phyloP scores from a whole-genome alignment of 2,888 invertebrate species.

The Halictus ligatus region DNA sequence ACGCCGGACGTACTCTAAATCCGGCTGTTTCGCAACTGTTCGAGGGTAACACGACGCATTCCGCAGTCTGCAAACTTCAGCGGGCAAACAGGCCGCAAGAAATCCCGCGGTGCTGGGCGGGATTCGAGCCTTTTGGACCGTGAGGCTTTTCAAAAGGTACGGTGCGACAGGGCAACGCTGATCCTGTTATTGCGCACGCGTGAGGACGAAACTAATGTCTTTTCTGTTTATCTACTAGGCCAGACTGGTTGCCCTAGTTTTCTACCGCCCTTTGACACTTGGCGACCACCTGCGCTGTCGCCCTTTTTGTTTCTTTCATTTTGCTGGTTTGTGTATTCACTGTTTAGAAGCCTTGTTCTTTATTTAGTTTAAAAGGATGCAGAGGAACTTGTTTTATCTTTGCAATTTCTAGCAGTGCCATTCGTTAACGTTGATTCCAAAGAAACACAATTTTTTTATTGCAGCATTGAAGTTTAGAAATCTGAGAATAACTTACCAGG shows the following conservation, averaged over 20 bases:
- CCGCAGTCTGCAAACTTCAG: neutral
- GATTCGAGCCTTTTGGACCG: constrained; percentile 1
- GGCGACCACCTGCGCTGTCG: neutral
- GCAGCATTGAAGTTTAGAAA: too few relatives aligned
- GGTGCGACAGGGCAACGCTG: neutral
- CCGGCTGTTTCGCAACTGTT: constrained; percentile 26
- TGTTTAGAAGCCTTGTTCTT: neutral
- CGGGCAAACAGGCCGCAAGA: neutral
- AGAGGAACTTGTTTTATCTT: neutral
- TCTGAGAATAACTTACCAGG: too few relatives aligned
- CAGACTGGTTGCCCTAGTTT: neutral
- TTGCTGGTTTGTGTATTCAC: neutral
- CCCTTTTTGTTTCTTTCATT: neutral
- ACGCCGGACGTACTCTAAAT: constrained; percentile 35
- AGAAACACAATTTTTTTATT: too few relatives aligned
- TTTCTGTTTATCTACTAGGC: neutral
- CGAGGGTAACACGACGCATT: constrained; percentile 4
- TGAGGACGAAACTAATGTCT: neutral
- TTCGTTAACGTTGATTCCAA: too few relatives aligned
- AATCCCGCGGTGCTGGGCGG: neutral
- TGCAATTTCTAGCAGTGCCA: neutral
- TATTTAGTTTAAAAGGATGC: neutral
- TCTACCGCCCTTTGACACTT: neutral
- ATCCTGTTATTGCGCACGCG: neutral
- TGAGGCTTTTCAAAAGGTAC: neutral